Evolutionary conservation across 2,113 vertebrate species (phyloP).

Genomic region (Onychorhynchus coronatus): DNA sequence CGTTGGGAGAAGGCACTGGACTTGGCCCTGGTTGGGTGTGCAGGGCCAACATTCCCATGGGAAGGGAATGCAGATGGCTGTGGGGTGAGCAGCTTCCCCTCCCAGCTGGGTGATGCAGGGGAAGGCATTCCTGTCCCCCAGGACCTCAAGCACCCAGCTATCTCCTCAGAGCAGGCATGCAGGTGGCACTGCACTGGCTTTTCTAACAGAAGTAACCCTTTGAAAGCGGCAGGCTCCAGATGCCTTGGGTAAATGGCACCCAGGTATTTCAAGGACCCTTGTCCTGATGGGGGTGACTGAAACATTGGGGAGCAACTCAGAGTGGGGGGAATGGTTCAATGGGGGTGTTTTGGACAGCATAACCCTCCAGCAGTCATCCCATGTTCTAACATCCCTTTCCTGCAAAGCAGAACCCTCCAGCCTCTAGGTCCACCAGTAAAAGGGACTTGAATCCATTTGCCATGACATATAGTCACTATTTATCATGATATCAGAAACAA

Average conservation of each 20-base stretch:
- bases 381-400: background rate
- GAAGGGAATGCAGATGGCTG: background rate
- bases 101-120: background rate
- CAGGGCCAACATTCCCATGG: background rate
- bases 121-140: background rate
- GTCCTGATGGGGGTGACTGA: rapidly evolving
- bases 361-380: background rate
- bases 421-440: background rate
- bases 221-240: background rate
- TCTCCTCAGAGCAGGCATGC: rapidly evolving
- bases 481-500: background rate
- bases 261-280: background rate
- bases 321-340: background rate
- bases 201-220: constrained; percentile 15
- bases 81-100: background rate
- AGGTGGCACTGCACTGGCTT: background rate
- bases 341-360: background rate
- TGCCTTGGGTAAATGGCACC: rapidly evolving
- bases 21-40: background rate
- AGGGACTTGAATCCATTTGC: background rate
- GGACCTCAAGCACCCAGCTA: background rate
- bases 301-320: rapidly evolving
- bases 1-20: rapidly evolving
- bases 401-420: background rate
- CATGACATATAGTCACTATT: rapidly evolving